Conservation (phyloP, 1,140 invertebrate genomes). For the Musca domestica region DNA sequence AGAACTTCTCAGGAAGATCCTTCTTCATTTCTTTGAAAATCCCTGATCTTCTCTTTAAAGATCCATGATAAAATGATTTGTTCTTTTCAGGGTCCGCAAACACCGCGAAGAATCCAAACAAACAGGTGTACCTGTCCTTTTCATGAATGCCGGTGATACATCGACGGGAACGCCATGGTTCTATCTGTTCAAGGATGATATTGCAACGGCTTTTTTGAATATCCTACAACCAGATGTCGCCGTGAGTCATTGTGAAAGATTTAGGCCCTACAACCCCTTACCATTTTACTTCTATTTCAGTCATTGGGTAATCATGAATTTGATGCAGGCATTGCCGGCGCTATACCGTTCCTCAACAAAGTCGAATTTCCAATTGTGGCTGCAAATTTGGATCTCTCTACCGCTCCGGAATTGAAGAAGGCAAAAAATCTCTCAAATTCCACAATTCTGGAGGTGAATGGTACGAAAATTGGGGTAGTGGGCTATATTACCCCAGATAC, state of each 20-base stretch:
- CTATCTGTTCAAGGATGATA: slow-evolving; percentile 72
- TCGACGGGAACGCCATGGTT: slow-evolving; percentile 86
- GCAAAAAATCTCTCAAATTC: slow-evolving; percentile 61
- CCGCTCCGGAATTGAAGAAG: slow-evolving; percentile 61
- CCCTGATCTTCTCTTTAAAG: too few species aligned
- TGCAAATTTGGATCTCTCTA: slow-evolving; percentile 71
- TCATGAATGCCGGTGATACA: slow-evolving; percentile 85
- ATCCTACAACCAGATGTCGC: slow-evolving; percentile 75
- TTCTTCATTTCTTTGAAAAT: too few species aligned
- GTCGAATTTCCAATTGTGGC: slow-evolving; percentile 72
- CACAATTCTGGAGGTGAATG: slow-evolving; percentile 63
- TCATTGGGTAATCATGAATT: slow-evolving; percentile 95
- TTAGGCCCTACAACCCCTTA: not conserved
- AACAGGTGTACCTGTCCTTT: slow-evolving; percentile 62
- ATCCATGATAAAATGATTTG: not conserved
- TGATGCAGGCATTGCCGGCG: slow-evolving; percentile 72
- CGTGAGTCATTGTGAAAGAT: slow-evolving; percentile 61
- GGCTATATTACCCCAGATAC: slow-evolving; percentile 88
- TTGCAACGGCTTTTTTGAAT: slow-evolving; percentile 77
- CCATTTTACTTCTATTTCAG: slow-evolving; percentile 56
- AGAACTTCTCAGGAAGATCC: not conserved
- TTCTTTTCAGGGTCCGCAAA: slow-evolving; percentile 57
- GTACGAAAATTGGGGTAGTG: slow-evolving; percentile 75
- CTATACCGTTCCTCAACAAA: slow-evolving; percentile 75
- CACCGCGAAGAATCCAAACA: slow-evolving; percentile 58